Conservation (phyloP, 2,113 vertebrate genomes). For the Mustela lutreola region DNA sequence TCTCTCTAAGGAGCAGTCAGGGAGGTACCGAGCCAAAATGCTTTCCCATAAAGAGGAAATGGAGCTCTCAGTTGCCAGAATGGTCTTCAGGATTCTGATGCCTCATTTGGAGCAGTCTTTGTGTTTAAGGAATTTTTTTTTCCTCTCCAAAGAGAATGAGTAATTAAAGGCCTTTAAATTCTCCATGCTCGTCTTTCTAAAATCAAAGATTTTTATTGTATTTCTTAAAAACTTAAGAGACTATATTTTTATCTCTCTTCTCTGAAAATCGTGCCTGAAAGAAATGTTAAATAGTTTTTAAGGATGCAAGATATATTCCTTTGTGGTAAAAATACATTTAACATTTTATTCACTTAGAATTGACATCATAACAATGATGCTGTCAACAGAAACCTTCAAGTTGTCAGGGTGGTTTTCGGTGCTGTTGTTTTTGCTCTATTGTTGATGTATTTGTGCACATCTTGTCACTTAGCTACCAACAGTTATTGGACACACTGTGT, state of each 20-base stretch:
- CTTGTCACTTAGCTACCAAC: not conserved
- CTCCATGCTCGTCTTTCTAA: not conserved
- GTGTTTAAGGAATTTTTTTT: conserved; percentile 35
- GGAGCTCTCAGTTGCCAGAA: conserved; percentile 8
- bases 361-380: not conserved
- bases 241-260: conserved; percentile 29
- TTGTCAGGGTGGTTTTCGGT: too few relatives aligned
- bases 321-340: not conserved
- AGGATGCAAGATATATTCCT: not conserved
- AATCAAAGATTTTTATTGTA: conserved; percentile 21
- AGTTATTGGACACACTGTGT: not conserved
- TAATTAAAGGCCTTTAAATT: conserved; percentile 32
- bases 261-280: conserved; percentile 20
- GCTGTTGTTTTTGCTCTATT: not conserved
- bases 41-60: conserved; percentile 49
- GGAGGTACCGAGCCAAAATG: conserved; percentile 13
- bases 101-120: conserved; percentile 30
- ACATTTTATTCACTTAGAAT: not conserved
- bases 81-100: not conserved
- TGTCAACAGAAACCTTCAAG: not conserved
- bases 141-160: conserved; percentile 37
- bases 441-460: not conserved
- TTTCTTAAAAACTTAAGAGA: not conserved
- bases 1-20: not conserved
- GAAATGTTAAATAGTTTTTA: conserved; percentile 11